Conservation (phyloP, 2,888 invertebrate genomes). For the Chloroclysta siterata region DNA sequence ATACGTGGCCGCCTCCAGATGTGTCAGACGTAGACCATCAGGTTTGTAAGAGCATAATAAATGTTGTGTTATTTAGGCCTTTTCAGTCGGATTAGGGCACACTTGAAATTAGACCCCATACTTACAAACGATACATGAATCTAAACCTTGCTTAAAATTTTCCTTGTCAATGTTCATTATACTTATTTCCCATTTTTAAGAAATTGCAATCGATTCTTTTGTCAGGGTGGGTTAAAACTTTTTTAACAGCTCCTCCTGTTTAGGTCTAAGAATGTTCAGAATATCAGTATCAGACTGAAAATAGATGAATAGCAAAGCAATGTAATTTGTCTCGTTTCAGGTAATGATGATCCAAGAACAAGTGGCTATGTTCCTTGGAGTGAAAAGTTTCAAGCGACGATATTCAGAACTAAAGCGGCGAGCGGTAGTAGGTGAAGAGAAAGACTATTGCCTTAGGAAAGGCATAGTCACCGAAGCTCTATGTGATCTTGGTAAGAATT, state of each 20-base stretch:
- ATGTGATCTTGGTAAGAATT: constrained; percentile 92
- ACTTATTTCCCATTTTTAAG: too few species aligned
- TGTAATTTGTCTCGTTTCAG: constrained; percentile 74
- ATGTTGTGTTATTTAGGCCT: too few species aligned
- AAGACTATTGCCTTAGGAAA: constrained; percentile 93
- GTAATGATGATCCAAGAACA: constrained; percentile 98
- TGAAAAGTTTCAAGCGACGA: constrained; percentile 98
- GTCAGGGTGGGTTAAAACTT: too few species aligned
- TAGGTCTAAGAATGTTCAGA: not conserved
- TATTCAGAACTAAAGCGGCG: constrained; percentile 95
- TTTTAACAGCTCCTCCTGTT: too few species aligned
- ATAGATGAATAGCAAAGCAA: not conserved
- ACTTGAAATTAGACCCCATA: too few species aligned
- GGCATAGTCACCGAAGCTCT: constrained; percentile 94
- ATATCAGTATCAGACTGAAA: not conserved
- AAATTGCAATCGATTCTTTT: too few species aligned
- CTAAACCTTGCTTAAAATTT: too few species aligned
- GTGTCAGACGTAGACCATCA: constrained; percentile 63
- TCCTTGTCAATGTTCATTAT: too few species aligned
- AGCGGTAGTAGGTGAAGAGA: constrained; percentile 92
- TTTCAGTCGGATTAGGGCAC: too few species aligned
- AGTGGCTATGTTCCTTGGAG: constrained; percentile 96
- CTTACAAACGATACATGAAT: too few species aligned
- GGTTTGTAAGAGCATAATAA: constrained; percentile 51
- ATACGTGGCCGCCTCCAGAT: constrained; percentile 93